phyloP scores from a whole-genome alignment of 2,113 vertebrate species.

The Todiramphus saurophagus region DNA sequence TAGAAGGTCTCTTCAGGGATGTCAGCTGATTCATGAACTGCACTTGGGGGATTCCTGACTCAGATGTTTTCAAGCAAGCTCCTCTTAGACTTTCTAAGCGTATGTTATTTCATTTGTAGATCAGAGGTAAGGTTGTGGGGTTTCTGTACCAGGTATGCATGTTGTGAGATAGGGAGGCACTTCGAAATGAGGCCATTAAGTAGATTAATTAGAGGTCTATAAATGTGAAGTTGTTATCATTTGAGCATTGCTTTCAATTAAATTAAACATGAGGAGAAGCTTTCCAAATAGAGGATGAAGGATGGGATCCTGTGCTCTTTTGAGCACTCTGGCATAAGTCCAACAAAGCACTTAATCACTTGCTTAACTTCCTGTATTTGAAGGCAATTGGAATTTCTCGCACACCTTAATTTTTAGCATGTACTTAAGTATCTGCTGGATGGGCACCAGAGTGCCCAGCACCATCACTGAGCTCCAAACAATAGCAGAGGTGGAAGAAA shows the following conservation, averaged over 20 bases:
- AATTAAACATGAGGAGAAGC: slow-evolving; percentile 53
- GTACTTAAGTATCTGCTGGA: neutral
- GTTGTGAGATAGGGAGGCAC: neutral
- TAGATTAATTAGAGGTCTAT: slow-evolving; percentile 47
- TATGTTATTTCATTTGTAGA: neutral
- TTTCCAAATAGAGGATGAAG: slow-evolving; percentile 52
- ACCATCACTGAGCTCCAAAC: neutral
- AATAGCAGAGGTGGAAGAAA: neutral
- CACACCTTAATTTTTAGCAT: slow-evolving; percentile 32
- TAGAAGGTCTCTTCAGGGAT: neutral
- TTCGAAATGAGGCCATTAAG: slow-evolving; percentile 11
- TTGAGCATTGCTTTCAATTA: slow-evolving; percentile 62
- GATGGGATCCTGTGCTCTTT: slow-evolving; percentile 31
- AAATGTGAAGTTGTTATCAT: slow-evolving; percentile 59
- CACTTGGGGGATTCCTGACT: neutral
- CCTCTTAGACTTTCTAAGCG: neutral
- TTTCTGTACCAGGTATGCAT: neutral
- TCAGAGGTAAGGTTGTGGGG: neutral
- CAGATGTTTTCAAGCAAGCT: neutral
- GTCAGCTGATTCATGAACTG: neutral
- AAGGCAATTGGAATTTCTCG: slow-evolving; percentile 25
- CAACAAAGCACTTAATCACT: slow-evolving; percentile 58
- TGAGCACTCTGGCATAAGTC: slow-evolving; percentile 42
- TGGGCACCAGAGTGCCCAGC: neutral
- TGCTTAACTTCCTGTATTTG: slow-evolving; percentile 45